Conservation (phyloP, 2,888 invertebrate species). For the Synanthedon myopaeformis region DNA sequence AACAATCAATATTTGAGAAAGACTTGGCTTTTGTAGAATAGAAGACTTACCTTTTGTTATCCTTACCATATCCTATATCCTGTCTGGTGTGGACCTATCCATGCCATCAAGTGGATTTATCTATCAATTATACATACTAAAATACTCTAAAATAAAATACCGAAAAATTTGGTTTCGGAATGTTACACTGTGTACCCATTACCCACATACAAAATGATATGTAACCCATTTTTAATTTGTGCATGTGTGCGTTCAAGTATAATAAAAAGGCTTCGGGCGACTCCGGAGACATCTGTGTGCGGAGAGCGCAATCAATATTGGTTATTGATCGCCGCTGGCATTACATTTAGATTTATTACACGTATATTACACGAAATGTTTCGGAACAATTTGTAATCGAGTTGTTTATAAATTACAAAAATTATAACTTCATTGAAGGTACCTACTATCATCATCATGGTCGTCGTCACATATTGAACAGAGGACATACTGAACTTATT, state of each 20-base stretch:
- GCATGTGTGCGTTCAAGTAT: not conserved
- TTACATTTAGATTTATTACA: constrained; percentile 1
- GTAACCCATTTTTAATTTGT: not conserved
- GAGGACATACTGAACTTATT: too few relatives aligned
- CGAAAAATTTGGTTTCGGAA: not conserved
- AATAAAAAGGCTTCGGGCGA: constrained; percentile 4
- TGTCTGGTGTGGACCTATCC: too few relatives aligned
- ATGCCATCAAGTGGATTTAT: too few relatives aligned
- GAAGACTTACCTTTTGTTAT: too few relatives aligned
- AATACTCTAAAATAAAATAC: not conserved
- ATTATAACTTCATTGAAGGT: too few relatives aligned
- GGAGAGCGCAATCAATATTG: constrained; percentile 24
- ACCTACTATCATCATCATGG: not conserved
- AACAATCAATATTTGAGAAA: too few relatives aligned
- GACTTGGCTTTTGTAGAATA: too few relatives aligned
- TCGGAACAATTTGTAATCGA: constrained; percentile 1
- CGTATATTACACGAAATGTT: not conserved
- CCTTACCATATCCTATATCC: too few relatives aligned
- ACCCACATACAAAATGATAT: not conserved
- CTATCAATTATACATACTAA: not conserved
- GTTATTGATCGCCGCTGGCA: constrained; percentile 26
- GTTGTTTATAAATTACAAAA: too few relatives aligned
- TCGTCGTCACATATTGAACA: too few relatives aligned
- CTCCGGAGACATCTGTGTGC: constrained; percentile 23
- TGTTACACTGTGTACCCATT: not conserved